These are phyloP conservation scores for Epinotia bilunana DNA, from an alignment of 2,888 invertebrate species.

Conservation along the genomic window DNA sequence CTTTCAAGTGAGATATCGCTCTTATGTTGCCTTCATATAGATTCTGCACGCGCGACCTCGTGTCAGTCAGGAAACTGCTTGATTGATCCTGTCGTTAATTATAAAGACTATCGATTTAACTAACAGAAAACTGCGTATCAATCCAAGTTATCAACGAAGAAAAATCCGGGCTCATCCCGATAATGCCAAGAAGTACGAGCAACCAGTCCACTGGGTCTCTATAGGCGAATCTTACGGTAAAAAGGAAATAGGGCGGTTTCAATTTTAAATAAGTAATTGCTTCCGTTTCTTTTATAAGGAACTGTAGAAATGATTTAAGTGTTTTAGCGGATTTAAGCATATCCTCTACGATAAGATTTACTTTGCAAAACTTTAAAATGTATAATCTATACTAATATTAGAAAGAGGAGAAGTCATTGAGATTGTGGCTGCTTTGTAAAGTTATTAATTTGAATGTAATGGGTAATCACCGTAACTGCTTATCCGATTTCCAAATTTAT, in stretches of 20 bases:
- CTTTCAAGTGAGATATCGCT: no score
- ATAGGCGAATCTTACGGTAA: constrained; percentile 34
- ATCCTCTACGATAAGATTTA: not conserved
- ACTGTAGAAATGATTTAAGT: constrained; percentile 1
- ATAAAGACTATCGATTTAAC: constrained; percentile 9
- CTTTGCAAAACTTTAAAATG: no score
- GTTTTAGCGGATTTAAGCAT: not conserved
- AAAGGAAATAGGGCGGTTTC: constrained; percentile 38
- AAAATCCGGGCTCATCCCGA: constrained; percentile 36
- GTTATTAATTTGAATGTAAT: no score
- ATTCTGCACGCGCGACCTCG: no score
- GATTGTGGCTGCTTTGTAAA: no score
- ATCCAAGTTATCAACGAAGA: constrained; percentile 20
- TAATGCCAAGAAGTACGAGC: constrained; percentile 37
- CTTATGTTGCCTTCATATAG: no score
- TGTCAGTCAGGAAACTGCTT: not conserved
- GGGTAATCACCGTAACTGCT: no score
- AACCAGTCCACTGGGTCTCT: constrained; percentile 40
- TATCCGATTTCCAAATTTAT: no score
- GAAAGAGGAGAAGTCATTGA: no score
- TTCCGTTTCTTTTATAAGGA: constrained; percentile 20
- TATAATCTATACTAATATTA: no score
- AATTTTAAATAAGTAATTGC: constrained; percentile 43
- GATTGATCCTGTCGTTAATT: not conserved
- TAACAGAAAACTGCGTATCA: constrained; percentile 22